A percentile compares a stretch with the other conserved stretches of the same genome.
These are phyloP conservation scores for Labeo catla DNA, from an alignment of 2,113 vertebrate genomes.

Conservation along the genomic window DNA sequence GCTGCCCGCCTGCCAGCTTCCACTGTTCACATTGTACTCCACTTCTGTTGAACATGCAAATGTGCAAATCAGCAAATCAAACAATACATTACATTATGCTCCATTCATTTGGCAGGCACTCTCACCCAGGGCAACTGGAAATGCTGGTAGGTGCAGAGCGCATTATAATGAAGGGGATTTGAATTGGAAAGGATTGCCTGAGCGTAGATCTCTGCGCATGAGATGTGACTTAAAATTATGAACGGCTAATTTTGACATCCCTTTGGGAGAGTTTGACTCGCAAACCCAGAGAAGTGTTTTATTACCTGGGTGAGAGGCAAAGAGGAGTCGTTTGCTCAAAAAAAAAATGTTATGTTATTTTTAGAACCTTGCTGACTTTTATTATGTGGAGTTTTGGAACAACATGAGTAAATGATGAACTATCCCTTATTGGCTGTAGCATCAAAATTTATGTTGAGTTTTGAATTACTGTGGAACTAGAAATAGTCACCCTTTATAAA, in stretches of 20 bases:
- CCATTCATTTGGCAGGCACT: constrained; percentile 40
- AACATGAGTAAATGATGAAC: background rate
- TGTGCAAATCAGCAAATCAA: constrained; percentile 57
- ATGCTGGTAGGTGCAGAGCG: constrained; percentile 14
- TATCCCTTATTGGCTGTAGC: background rate
- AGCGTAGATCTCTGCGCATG: constrained; percentile 11
- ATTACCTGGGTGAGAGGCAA: constrained; percentile 5
- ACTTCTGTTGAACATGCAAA: constrained; percentile 56
- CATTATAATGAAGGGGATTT: constrained; percentile 44
- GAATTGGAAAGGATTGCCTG: constrained; percentile 42
- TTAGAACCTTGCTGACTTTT: background rate
- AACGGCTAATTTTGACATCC: constrained; percentile 45
- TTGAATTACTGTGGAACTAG: background rate
- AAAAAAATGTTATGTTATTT: background rate
- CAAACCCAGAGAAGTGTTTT: constrained; percentile 20
- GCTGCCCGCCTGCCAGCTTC: constrained; percentile 12
- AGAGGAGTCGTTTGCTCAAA: background rate
- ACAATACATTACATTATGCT: constrained; percentile 53
- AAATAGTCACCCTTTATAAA: background rate
- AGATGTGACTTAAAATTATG: constrained; percentile 43
- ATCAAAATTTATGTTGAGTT: background rate
- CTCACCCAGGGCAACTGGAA: constrained; percentile 40
- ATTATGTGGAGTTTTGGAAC: background rate
- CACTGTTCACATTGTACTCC: constrained; percentile 40
- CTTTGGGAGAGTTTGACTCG: constrained; percentile 41